These are phyloP conservation scores for Apoda limacodes DNA, from an alignment of 2,888 invertebrate species.

Conservation along the genomic window DNA sequence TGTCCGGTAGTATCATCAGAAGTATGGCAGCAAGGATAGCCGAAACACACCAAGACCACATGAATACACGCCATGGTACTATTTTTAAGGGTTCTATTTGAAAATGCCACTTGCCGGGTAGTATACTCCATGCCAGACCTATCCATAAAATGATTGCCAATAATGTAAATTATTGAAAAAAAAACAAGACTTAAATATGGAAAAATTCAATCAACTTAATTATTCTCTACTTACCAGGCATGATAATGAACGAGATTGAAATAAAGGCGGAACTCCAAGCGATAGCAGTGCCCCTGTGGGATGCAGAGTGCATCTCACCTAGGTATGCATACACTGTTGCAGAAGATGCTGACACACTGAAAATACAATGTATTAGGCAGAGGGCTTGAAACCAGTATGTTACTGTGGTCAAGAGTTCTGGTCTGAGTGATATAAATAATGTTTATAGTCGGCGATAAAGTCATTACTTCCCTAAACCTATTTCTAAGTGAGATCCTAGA, in stretches of 20 bases:
- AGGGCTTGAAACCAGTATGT: background rate
- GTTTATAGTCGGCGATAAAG: too few relatives aligned
- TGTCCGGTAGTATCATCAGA: background rate
- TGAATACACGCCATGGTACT: conserved; percentile 4
- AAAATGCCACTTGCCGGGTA: background rate
- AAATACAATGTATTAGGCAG: conserved; percentile 1
- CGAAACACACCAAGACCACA: conserved; percentile 37
- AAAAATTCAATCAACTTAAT: too few relatives aligned
- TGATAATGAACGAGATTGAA: conserved; percentile 31
- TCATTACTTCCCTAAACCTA: too few relatives aligned
- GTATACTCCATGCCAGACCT: background rate
- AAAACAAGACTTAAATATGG: too few relatives aligned
- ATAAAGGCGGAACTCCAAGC: conserved; percentile 36
- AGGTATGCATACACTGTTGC: conserved; percentile 45
- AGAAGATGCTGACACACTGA: conserved; percentile 17
- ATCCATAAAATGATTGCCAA: too few relatives aligned
- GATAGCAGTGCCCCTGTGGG: conserved; percentile 30
- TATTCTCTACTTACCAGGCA: conserved; percentile 25
- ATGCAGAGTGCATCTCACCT: conserved; percentile 42
- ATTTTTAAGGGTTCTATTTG: background rate
- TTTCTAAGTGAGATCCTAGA: too few relatives aligned
- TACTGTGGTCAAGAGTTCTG: too few relatives aligned
- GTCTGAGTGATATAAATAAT: too few relatives aligned
- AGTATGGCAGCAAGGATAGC: background rate
- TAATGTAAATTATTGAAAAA: too few relatives aligned